Percentiles rank a stretch among this genome's conserved stretches.
Evolutionary conservation across 2,888 invertebrate genomes (phyloP).

Genomic region (Scotopteryx bipunctaria): DNA sequence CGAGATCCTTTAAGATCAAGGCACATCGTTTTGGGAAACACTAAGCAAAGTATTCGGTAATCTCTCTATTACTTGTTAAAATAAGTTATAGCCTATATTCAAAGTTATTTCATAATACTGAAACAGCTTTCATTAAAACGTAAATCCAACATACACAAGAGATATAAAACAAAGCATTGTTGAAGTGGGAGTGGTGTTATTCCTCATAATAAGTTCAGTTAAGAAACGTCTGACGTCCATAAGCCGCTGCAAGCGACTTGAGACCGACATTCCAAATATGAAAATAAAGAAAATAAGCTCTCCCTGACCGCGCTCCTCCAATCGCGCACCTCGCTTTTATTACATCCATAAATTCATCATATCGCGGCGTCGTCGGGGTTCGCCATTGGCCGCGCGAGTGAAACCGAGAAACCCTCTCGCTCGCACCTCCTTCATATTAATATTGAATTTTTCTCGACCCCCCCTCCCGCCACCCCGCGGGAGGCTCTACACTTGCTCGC

Average conservation of each 20-base stretch:
- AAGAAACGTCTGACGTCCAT: slow-evolving; percentile 60
- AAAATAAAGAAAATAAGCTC: slow-evolving; percentile 84
- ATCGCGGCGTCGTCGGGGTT: slow-evolving; percentile 81
- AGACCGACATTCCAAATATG: slow-evolving; percentile 79
- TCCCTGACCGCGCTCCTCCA: slow-evolving; percentile 83
- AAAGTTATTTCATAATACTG: background rate
- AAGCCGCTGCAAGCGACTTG: slow-evolving; percentile 60
- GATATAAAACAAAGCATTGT: slow-evolving; percentile 30
- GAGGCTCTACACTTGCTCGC: slow-evolving; percentile 82
- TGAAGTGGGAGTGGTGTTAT: slow-evolving; percentile 40
- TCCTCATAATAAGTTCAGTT: slow-evolving; percentile 46
- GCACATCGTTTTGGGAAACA: background rate
- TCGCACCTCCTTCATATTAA: slow-evolving; percentile 90
- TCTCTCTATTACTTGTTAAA: too few relatives aligned
- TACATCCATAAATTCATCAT: slow-evolving; percentile 94
- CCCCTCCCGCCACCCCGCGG: slow-evolving; percentile 80
- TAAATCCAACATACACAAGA: too few relatives aligned
- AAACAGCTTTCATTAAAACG: slow-evolving; percentile 20
- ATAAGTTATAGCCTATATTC: background rate
- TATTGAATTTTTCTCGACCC: slow-evolving; percentile 90
- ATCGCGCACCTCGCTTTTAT: slow-evolving; percentile 87
- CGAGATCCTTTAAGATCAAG: slow-evolving; percentile 22
- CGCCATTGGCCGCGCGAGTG: slow-evolving; percentile 83
- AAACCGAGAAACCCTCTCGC: slow-evolving; percentile 79
- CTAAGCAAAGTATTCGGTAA: too few relatives aligned